phyloP scores from a whole-genome alignment of 2,888 invertebrate species.

The Prosapia bicincta region DNA sequence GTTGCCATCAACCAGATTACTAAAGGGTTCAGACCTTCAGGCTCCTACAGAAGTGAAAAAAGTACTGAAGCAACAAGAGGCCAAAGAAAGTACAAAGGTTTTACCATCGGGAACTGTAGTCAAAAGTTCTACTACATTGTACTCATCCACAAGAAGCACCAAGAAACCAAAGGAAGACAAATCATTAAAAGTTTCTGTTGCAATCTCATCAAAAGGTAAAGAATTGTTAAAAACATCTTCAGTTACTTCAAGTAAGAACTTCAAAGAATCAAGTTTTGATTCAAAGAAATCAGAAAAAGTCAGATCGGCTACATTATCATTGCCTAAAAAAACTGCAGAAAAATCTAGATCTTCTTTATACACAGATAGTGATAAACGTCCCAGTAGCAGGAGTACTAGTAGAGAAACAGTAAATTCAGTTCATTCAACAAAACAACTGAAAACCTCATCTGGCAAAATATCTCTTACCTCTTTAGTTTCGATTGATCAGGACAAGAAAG shows the following conservation, averaged over 20 bases:
- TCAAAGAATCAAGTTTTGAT: slow-evolving; percentile 9
- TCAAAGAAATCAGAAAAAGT: slow-evolving; percentile 17
- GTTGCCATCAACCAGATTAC: slow-evolving; percentile 37
- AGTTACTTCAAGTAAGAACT: slow-evolving; percentile 26
- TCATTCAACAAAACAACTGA: slow-evolving; percentile 6
- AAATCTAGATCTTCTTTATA: slow-evolving; percentile 12
- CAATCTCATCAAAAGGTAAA: slow-evolving; percentile 45
- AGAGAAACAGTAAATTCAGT: neutral
- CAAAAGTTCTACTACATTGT: slow-evolving; percentile 47
- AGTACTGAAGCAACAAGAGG: slow-evolving; percentile 43
- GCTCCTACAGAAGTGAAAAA: slow-evolving; percentile 58
- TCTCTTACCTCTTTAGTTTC: slow-evolving; percentile 7
- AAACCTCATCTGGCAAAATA: slow-evolving; percentile 19
- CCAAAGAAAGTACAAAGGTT: slow-evolving; percentile 26
- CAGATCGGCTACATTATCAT: neutral
- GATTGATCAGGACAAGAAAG: slow-evolving; percentile 14
- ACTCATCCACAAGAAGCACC: slow-evolving; percentile 42
- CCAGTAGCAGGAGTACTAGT: slow-evolving; percentile 11
- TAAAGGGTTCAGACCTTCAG: slow-evolving; percentile 54
- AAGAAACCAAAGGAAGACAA: slow-evolving; percentile 44
- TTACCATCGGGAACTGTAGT: slow-evolving; percentile 44
- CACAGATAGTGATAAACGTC: slow-evolving; percentile 22
- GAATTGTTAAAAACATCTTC: slow-evolving; percentile 43
- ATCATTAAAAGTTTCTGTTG: slow-evolving; percentile 48
- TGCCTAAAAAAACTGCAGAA: neutral